Evolutionary conservation across 2,888 invertebrate genomes (phyloP).

Genomic region (Hyles lineata): DNA sequence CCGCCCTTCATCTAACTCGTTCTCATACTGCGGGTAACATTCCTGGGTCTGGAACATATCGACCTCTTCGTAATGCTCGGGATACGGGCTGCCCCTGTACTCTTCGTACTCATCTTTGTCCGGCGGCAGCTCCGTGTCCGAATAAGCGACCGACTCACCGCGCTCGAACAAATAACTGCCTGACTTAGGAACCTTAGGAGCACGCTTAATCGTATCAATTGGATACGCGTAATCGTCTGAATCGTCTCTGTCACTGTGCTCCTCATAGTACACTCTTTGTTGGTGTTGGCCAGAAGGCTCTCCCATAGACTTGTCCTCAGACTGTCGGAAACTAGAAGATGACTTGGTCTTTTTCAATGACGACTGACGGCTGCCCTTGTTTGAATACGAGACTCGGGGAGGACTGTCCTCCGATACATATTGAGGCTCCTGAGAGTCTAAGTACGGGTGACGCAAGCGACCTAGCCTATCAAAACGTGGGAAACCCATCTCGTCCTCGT

Average conservation of each 20-base stretch:
- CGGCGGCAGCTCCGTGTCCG: constrained; percentile 73
- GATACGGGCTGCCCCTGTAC: constrained; percentile 78
- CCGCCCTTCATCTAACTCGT: constrained; percentile 56
- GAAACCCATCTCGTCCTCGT: constrained; percentile 88
- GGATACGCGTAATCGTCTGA: constrained; percentile 82
- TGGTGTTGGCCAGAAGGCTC: constrained; percentile 71
- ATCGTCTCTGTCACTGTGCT: constrained; percentile 78
- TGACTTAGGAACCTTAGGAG: constrained; percentile 76
- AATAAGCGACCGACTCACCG: constrained; percentile 75
- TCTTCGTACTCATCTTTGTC: constrained; percentile 78
- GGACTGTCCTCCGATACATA: constrained; percentile 80
- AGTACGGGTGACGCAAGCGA: constrained; percentile 81
- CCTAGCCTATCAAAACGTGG: constrained; percentile 86
- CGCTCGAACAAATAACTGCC: constrained; percentile 76
- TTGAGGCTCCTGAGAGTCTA: constrained; percentile 78
- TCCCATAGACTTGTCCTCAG: constrained; percentile 68
- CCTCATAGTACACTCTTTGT: constrained; percentile 68
- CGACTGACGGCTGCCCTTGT: constrained; percentile 79
- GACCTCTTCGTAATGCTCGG: constrained; percentile 76
- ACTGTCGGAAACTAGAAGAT: constrained; percentile 64
- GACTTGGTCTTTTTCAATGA: constrained; percentile 78
- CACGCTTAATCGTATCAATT: constrained; percentile 80
- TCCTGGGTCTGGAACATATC: constrained; percentile 80
- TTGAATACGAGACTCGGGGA: constrained; percentile 76
- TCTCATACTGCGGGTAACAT: constrained; percentile 78